phyloP scores from a whole-genome alignment of 2,888 invertebrate genomes.

The Synergus gifuensis region DNA sequence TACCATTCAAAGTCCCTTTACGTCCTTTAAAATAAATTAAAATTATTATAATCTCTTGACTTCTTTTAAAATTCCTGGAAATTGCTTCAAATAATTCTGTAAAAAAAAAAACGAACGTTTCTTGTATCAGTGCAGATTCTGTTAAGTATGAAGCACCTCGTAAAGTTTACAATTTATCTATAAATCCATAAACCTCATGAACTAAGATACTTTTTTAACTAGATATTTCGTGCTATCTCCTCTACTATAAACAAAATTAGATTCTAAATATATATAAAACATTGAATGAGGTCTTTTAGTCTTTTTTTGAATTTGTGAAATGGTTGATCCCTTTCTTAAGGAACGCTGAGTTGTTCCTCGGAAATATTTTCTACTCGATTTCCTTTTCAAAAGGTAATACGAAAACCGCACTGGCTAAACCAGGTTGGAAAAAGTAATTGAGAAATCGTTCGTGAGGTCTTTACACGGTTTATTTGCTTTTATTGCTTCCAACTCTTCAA shows the following conservation, averaged over 20 bases:
- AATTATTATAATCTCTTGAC: no score
- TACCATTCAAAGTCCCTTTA: no score
- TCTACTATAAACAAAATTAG: no score
- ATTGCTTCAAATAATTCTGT: no score
- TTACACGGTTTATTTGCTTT: slow-evolving; percentile 37
- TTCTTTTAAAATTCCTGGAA: no score
- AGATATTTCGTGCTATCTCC: no score
- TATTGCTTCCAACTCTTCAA: slow-evolving; percentile 41
- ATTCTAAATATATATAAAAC: no score
- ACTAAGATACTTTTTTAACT: background rate
- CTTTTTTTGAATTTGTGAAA: background rate
- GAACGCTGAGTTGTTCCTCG: background rate
- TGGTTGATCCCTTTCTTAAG: background rate
- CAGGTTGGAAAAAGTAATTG: slow-evolving; percentile 34
- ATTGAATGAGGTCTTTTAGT: no score
- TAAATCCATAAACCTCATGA: background rate
- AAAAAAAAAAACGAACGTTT: background rate
- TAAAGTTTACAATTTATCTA: background rate
- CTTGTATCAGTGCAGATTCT: background rate
- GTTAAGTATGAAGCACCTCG: background rate
- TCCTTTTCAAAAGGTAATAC: slow-evolving; percentile 25
- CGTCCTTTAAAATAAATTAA: no score
- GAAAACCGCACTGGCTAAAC: slow-evolving; percentile 3
- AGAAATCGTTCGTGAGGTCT: slow-evolving; percentile 39
- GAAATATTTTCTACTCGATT: slow-evolving; percentile 24